These are phyloP conservation scores for Akabosia matsudoensis DNA, from an alignment of 1,140 invertebrate species.

Conservation along the genomic window DNA sequence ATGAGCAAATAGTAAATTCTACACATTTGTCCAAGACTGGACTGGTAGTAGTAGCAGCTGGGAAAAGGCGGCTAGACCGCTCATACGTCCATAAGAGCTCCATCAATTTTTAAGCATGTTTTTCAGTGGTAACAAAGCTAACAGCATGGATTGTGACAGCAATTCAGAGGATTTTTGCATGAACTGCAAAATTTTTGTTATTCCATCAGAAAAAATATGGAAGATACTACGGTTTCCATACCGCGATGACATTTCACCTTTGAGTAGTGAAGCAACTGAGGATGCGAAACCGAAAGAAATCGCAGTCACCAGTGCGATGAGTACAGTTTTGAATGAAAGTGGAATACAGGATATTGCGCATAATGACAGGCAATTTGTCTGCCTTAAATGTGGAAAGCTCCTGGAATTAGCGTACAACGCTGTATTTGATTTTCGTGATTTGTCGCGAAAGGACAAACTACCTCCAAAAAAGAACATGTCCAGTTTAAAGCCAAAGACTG, in stretches of 20 bases:
- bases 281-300: neutral
- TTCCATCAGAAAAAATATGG: neutral
- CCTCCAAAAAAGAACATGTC: neutral
- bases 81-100: too few species aligned
- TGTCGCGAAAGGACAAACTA: neutral
- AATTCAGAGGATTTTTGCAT: neutral
- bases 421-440: neutral
- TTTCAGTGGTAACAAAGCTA: too few species aligned
- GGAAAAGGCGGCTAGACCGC: too few species aligned
- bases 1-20: too few species aligned
- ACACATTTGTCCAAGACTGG: too few species aligned
- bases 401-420: constrained; percentile 7
- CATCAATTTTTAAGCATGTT: too few species aligned
- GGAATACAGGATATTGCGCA: neutral
- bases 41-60: too few species aligned
- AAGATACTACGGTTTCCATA: neutral
- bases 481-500: neutral
- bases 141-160: neutral
- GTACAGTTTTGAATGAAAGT: too few species aligned
- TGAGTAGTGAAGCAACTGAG: too few species aligned
- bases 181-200: neutral
- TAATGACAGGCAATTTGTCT: neutral
- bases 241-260: too few species aligned
- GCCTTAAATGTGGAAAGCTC: neutral
- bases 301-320: too few species aligned